These are phyloP conservation scores for Craniophora ligustri DNA, from an alignment of 2,888 invertebrate species.

Conservation along the genomic window DNA sequence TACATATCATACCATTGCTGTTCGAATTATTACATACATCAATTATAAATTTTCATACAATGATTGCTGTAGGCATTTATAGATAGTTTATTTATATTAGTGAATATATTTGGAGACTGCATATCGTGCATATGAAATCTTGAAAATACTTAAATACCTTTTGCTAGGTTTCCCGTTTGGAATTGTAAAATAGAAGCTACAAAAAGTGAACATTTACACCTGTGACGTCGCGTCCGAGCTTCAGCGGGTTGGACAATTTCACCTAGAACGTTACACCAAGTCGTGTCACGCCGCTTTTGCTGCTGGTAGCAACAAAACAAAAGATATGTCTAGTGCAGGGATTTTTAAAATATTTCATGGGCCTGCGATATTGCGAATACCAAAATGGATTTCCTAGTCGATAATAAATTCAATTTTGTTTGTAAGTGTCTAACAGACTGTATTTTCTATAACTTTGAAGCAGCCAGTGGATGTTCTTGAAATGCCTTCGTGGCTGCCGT, in stretches of 20 bases:
- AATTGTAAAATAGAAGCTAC: slow-evolving; percentile 21
- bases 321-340: neutral
- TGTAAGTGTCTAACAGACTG: too few species aligned
- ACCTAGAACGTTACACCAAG: slow-evolving; percentile 30
- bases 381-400: too few species aligned
- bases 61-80: too few species aligned
- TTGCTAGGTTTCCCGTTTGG: slow-evolving; percentile 2
- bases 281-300: slow-evolving; percentile 10
- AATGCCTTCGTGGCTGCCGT: too few species aligned
- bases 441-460: too few species aligned
- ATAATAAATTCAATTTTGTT: too few species aligned
- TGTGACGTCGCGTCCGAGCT: slow-evolving; percentile 10
- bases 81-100: too few species aligned
- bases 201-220: slow-evolving; percentile 31
- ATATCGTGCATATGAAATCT: neutral
- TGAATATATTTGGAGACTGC: too few species aligned
- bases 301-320: slow-evolving; percentile 5
- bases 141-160: neutral
- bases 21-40: too few species aligned
- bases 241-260: slow-evolving; percentile 27
- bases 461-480: too few species aligned
- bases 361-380: neutral
- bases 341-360: neutral
- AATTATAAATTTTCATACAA: too few species aligned
- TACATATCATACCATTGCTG: too few species aligned